A percentile compares a stretch with the other conserved stretches of the same genome.
These are phyloP conservation scores for Urocitellus parryii DNA, from an alignment of 2,113 vertebrate genomes.

Conservation along the genomic window DNA sequence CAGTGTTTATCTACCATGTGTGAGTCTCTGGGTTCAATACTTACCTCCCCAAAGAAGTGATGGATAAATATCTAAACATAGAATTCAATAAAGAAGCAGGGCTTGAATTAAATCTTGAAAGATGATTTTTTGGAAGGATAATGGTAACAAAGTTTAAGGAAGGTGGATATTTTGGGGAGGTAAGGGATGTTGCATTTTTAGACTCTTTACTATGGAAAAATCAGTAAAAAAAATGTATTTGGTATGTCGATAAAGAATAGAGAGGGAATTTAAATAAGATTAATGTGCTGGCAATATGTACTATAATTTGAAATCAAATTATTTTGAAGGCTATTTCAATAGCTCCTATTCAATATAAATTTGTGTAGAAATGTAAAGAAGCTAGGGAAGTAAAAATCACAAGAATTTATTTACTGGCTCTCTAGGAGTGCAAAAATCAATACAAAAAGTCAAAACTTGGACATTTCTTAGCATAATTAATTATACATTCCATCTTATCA, in stretches of 20 bases:
- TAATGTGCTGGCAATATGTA: background rate
- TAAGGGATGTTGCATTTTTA: slow-evolving; percentile 22
- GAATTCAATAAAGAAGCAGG: background rate
- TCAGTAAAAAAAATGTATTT: slow-evolving; percentile 46
- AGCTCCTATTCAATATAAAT: background rate
- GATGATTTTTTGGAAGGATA: background rate
- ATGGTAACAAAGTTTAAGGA: background rate
- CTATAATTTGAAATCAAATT: background rate
- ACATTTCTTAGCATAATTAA: slow-evolving; percentile 22
- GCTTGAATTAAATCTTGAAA: slow-evolving; percentile 7
- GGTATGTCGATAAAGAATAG: background rate
- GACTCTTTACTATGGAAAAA: background rate
- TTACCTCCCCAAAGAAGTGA: background rate
- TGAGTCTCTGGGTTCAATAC: background rate
- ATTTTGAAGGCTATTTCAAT: background rate
- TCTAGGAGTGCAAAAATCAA: background rate
- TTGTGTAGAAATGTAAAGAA: background rate
- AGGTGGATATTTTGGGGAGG: background rate
- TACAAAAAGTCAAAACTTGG: background rate
- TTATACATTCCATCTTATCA: slow-evolving; percentile 43
- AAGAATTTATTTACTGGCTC: background rate
- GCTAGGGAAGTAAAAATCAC: background rate
- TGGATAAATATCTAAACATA: background rate
- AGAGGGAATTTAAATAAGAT: background rate
- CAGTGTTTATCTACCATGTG: background rate